Evolutionary conservation across 2,888 invertebrate species (phyloP), one percentile per base, ranked within the genome.

Genomic region (Oscheius myriophilus): DNA sequence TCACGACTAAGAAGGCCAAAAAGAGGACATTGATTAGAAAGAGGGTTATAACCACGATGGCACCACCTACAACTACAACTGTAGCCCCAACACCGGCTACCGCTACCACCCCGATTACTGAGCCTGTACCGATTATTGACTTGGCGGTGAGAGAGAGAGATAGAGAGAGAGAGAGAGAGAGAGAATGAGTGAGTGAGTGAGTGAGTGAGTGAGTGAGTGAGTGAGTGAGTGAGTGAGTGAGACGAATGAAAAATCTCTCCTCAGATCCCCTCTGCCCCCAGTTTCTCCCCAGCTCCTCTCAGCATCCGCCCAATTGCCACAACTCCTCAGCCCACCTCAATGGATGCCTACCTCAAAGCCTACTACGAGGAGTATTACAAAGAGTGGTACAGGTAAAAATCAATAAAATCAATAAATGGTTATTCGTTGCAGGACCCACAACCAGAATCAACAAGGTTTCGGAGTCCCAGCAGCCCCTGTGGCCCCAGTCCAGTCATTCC

Each of bases 301-400:
- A 33, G 21, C 2, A 49, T 49, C 23, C 49, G 49, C 2, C 49
- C 49, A n/a, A 49, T 49, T 49, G 11, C 23, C 18, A 18, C 57
- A 1, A 39, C 23, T 6, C 33, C 18, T 23, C 53, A 54, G 53
- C 41, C 57, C 11, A 18, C 11, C 18, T 41, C 57, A 25, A 49
- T 46, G 14, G 63, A 53, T 33, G 62, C 49, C 21, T 63, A 63
- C 41, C 23, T 52, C 21, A 51, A 52, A 25, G 63, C 63, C 4
- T 63, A 63, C n/a, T 63, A 63, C 43, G 53, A 63, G 26, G 23
- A 63, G 33, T 63, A 39, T 9, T 63, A 63, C 53, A 52, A 51
- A 23, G 63, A 63, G 52, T 63, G 63, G 63, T 63, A 63, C 18
- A 51, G 42, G 61, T 61, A 61, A 46, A 46, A 46, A 18, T 46